Evolutionary conservation across 2,797 vertebrate species (phyloP), one percentile per base, ranked within the genome.

Genomic region (Thaleichthys pacificus): DNA sequence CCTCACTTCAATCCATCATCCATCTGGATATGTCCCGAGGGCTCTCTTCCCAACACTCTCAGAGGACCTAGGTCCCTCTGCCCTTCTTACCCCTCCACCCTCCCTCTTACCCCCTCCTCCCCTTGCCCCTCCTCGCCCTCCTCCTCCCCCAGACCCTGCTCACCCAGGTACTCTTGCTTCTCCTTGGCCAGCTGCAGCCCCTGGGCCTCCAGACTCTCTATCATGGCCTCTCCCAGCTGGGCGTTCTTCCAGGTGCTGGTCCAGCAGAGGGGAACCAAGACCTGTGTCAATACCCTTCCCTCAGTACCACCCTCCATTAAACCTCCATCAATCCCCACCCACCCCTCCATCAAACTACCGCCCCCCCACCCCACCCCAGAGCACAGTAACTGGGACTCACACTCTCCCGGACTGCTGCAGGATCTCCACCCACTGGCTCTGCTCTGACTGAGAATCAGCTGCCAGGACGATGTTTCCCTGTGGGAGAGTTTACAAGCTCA

Each of bases 361-460:
- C 11, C 8, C 38, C 9, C 17, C n/a, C n/a, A n/a, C n/a, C n/a
- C 35, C 35, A 8, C 11, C 42, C 9, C 42, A 14, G 42, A 47
- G 42, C 42, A 14, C 42, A 47, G 42, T 47, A 6, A 28, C 22
- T 22, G 15, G 14, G 14, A 91, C 95, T 97, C 92, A 99, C 97
- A 99, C 97, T 96, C 97, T 99, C 75, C 97, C 96, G 0, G 97
- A 99, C 60, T 99, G 96, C 83, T 97, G 96, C 57, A 99, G 93
- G 94, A 98, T 95, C 86, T 97, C 96, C 85, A 97, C 87, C 97
- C 97, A 99, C 86, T 97, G 97, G 66, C 89, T 85, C 91, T 96
- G 96, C 74, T 99, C 96, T 66, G 91, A 91, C 85, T 94, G 95
- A 0, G 95, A 96, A 85, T 99, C 97, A 0, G 96, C 96, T 12